phyloP scores from a whole-genome alignment of 2,113 vertebrate species.

The Athene cunicularia region DNA sequence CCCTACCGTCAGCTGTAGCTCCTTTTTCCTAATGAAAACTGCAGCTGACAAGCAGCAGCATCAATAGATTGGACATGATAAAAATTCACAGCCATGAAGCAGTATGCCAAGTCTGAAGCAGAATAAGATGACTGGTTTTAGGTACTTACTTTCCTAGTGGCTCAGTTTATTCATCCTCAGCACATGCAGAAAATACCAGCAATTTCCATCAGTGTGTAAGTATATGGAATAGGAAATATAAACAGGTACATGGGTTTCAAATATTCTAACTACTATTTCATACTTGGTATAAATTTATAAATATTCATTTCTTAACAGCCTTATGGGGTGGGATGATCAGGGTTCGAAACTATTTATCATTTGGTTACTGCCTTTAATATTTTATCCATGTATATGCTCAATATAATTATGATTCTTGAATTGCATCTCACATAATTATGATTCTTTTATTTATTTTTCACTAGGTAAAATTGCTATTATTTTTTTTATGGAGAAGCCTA shows the following conservation, averaged over 20 bases:
- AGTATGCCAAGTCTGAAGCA: slow-evolving; percentile 4
- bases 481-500: not conserved
- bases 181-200: not conserved
- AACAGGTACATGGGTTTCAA: not conserved
- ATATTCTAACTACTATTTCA: not conserved
- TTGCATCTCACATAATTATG: not conserved
- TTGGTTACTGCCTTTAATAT: not conserved
- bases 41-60: slow-evolving; percentile 55
- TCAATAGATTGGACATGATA: slow-evolving; percentile 42
- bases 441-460: slow-evolving; percentile 4
- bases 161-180: not conserved
- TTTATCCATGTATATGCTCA: not conserved
- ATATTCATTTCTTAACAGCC: not conserved
- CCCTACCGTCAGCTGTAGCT: slow-evolving; percentile 7
- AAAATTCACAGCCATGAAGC: slow-evolving; percentile 38
- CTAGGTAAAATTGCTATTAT: not conserved
- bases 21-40: slow-evolving; percentile 36
- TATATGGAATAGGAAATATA: not conserved
- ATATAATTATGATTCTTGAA: not conserved
- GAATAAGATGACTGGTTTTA: not conserved
- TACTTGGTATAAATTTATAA: not conserved
- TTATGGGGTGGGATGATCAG: not conserved
- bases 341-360: not conserved
- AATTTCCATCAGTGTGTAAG: not conserved
- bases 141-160: not conserved